Evolutionary conservation across 2,113 vertebrate species (phyloP).

Genomic region (Empidonax traillii): DNA sequence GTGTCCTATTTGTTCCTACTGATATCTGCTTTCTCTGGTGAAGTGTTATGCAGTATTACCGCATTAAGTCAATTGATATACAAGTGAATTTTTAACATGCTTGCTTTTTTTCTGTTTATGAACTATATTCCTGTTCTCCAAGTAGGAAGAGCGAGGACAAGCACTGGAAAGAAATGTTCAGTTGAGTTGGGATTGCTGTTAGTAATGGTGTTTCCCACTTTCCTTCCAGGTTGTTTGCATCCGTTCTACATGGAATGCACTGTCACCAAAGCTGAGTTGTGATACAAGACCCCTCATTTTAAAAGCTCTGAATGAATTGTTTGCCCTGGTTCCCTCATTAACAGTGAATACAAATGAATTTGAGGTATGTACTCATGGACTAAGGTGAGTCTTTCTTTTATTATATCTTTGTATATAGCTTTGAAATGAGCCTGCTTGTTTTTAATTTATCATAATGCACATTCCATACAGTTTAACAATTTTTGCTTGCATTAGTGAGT

Average conservation of each 20-base stretch:
- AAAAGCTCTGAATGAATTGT: constrained; percentile 82
- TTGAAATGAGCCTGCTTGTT: background rate
- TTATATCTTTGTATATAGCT: background rate
- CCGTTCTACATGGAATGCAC: constrained; percentile 86
- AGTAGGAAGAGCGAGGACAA: background rate
- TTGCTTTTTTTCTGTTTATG: background rate
- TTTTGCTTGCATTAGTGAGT: background rate
- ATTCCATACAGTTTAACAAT: background rate
- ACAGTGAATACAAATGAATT: constrained; percentile 87
- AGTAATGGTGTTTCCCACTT: background rate
- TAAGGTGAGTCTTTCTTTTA: background rate
- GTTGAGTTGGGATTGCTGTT: background rate
- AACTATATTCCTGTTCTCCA: background rate
- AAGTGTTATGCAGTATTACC: background rate
- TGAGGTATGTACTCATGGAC: constrained; percentile 74
- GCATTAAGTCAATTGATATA: background rate
- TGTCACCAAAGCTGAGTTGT: constrained; percentile 83
- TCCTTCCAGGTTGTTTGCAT: constrained; percentile 89
- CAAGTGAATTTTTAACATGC: background rate
- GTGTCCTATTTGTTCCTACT: background rate
- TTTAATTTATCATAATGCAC: background rate
- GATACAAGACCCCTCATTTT: constrained; percentile 87
- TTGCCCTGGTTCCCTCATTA: constrained; percentile 88
- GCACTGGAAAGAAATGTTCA: background rate
- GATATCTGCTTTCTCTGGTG: background rate